These are phyloP conservation scores for Diaprepes abbreviatus DNA, from an alignment of 2,888 invertebrate genomes.

Conservation along the genomic window DNA sequence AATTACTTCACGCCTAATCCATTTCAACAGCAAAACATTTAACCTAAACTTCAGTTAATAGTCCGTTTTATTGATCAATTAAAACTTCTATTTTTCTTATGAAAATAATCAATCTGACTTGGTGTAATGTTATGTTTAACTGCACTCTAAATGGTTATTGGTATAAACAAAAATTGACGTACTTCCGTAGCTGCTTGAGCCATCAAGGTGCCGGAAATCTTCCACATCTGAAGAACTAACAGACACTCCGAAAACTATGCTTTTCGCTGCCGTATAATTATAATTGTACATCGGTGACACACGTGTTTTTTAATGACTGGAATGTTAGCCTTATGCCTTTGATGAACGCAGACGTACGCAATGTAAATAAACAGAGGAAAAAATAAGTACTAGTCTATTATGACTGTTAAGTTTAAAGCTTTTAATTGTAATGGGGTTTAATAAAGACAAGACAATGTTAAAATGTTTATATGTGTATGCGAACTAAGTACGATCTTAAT, in stretches of 20 bases:
- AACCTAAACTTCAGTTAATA: slow-evolving; percentile 57
- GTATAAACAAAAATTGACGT: slow-evolving; percentile 61
- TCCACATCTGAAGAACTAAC: slow-evolving; percentile 36
- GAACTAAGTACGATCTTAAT: background rate
- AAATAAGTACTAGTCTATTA: slow-evolving; percentile 5
- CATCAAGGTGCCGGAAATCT: slow-evolving; percentile 52
- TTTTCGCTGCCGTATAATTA: slow-evolving; percentile 14
- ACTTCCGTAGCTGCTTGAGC: slow-evolving; percentile 61
- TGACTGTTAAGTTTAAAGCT: slow-evolving; percentile 1
- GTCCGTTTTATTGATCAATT: slow-evolving; percentile 63
- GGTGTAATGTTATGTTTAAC: slow-evolving; percentile 63
- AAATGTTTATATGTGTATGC: background rate
- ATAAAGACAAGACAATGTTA: slow-evolving; percentile 2
- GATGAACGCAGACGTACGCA: slow-evolving; percentile 45
- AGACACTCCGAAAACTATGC: slow-evolving; percentile 11
- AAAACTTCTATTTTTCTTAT: slow-evolving; percentile 62
- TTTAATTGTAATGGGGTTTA: slow-evolving; percentile 3
- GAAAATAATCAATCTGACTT: slow-evolving; percentile 63
- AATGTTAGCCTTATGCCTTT: slow-evolving; percentile 42
- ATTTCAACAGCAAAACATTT: slow-evolving; percentile 56
- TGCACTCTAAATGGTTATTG: slow-evolving; percentile 64
- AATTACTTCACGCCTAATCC: slow-evolving; percentile 51
- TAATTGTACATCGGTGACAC: slow-evolving; percentile 42
- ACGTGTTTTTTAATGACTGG: slow-evolving; percentile 47
- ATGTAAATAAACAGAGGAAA: slow-evolving; percentile 43